Evolutionary conservation across 2,113 vertebrate species (phyloP).

Genomic region (Psephotus haematonotus): DNA sequence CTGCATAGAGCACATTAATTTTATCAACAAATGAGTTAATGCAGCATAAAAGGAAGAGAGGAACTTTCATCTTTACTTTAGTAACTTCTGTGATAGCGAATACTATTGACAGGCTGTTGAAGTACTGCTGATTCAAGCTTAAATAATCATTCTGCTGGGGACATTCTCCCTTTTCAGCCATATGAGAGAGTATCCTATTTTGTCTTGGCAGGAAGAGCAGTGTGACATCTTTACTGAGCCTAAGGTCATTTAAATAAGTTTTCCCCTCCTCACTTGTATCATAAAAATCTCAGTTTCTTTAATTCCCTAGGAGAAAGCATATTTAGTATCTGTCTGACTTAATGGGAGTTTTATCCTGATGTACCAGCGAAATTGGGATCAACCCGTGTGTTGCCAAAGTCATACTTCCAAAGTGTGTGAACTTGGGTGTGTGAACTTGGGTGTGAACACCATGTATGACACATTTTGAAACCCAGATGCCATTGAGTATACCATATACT

Average conservation of each 20-base stretch:
- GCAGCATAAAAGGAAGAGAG: background rate
- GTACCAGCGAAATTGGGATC: background rate
- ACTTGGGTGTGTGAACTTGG: background rate
- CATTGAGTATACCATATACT: accelerated
- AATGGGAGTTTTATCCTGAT: background rate
- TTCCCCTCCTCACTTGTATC: background rate
- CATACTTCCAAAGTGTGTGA: background rate
- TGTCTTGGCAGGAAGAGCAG: background rate
- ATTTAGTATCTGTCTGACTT: background rate
- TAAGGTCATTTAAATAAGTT: background rate
- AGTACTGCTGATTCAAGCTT: background rate
- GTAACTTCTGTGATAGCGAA: background rate
- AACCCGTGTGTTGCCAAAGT: background rate
- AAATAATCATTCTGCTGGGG: constrained; percentile 8
- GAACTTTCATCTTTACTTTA: background rate
- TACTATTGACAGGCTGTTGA: background rate
- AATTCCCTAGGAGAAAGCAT: background rate
- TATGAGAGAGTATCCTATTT: background rate
- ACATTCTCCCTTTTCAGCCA: background rate
- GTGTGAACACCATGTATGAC: background rate
- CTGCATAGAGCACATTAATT: background rate
- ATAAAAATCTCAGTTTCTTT: background rate
- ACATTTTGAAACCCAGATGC: background rate
- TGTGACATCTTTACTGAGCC: background rate
- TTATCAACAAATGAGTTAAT: background rate